These are phyloP conservation scores for Nasonovia ribisnigri DNA, from an alignment of 2,888 invertebrate genomes.

Conservation along the genomic window DNA sequence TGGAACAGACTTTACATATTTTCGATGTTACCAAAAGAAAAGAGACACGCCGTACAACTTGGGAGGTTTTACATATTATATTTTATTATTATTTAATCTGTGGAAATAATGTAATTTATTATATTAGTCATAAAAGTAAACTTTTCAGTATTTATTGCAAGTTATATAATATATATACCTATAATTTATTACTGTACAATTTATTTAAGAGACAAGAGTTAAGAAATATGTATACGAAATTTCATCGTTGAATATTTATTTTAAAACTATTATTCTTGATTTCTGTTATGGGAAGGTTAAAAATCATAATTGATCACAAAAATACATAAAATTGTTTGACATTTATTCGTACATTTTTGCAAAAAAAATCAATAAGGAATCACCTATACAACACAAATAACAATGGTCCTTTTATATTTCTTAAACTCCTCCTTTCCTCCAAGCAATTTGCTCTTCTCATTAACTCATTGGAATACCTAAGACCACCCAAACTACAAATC, in stretches of 20 bases:
- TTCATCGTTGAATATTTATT: neutral
- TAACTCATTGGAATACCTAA: slow-evolving; percentile 33
- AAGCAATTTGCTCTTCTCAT: slow-evolving; percentile 32
- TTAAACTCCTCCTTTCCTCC: slow-evolving; percentile 40
- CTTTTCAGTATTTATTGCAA: neutral
- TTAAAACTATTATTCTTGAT: neutral
- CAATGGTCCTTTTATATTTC: slow-evolving; percentile 33
- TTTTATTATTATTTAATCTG: neutral
- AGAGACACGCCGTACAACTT: neutral
- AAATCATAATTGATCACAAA: neutral
- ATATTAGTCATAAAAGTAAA: neutral
- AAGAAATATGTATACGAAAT: neutral
- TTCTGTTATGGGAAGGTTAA: neutral
- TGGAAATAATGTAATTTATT: neutral
- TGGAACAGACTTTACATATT: slow-evolving; percentile 2
- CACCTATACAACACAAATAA: slow-evolving; percentile 5
- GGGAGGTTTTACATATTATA: slow-evolving; percentile 23
- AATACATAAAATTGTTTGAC: neutral
- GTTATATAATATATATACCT: neutral
- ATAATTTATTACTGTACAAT: neutral
- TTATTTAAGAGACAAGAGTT: neutral
- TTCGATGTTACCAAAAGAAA: slow-evolving; percentile 25
- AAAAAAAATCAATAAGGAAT: neutral
- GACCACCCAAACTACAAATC: slow-evolving; percentile 60
- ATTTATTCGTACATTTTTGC: neutral